Conservation (phyloP, 2,113 vertebrate species). For the Anguilla japonica region DNA sequence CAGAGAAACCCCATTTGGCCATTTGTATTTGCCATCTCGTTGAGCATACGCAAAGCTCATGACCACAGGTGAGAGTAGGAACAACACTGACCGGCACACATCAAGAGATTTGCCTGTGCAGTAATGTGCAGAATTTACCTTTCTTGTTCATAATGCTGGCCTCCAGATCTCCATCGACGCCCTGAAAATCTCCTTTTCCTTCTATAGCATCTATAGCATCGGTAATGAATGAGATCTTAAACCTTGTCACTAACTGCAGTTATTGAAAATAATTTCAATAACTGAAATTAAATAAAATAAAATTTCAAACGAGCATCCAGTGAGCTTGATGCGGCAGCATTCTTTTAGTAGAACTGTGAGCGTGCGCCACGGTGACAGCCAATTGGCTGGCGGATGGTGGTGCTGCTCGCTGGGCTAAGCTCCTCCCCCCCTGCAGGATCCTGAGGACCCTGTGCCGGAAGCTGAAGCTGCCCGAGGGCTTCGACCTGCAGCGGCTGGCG, state of each 20-base stretch:
- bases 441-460: conserved; percentile 87
- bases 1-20: too few relatives aligned
- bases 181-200: conserved; percentile 55
- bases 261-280: too few relatives aligned
- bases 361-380: neutral
- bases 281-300: too few relatives aligned
- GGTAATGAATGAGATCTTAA: neutral
- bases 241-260: neutral
- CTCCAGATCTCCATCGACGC: conserved; percentile 64
- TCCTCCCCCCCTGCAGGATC: conserved; percentile 72
- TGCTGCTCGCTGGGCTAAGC: neutral
- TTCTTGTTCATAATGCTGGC: conserved; percentile 61
- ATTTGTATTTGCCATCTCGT: too few relatives aligned
- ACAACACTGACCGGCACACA: neutral
- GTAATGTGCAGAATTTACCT: conserved; percentile 60
- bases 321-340: neutral
- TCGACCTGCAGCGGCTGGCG: conserved; percentile 78
- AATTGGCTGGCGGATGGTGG: neutral
- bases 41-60: too few relatives aligned
- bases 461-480: conserved; percentile 77
- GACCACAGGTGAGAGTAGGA: too few relatives aligned
- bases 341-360: neutral
- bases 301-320: neutral
- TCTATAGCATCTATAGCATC: conserved; percentile 33
- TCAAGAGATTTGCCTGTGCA: neutral